Conservation (phyloP, 2,797 vertebrate species). For the Mycteria americana region DNA sequence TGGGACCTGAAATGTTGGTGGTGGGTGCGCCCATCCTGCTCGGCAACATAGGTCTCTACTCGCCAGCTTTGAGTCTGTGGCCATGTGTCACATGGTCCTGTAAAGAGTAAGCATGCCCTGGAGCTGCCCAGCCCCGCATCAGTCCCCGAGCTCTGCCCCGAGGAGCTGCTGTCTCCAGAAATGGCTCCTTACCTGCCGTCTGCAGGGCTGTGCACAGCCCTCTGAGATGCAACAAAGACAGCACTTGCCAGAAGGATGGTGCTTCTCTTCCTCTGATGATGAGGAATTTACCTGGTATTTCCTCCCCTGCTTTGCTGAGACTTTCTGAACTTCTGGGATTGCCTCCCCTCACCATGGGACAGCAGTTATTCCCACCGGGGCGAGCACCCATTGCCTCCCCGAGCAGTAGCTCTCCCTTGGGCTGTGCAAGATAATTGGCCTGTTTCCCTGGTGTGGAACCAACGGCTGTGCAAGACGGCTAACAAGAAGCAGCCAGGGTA, state of each 20-base stretch:
- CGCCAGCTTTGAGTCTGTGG: neutral
- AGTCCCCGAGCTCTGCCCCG: neutral
- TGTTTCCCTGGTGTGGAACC: neutral
- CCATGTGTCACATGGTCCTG: neutral
- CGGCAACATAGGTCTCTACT: neutral
- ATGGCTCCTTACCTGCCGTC: neutral
- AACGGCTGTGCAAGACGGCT: neutral
- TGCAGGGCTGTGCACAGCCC: neutral
- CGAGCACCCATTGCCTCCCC: neutral
- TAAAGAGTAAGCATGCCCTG: neutral
- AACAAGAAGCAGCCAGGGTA: neutral
- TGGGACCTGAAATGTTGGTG: neutral
- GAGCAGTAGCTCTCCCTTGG: neutral
- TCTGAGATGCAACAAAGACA: neutral
- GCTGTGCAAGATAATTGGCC: neutral
- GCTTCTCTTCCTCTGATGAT: neutral
- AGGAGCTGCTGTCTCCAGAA: neutral
- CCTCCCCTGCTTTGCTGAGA: neutral
- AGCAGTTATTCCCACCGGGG: neutral
- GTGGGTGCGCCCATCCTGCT: neutral
- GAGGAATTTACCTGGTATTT: neutral
- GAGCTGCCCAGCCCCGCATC: accelerated
- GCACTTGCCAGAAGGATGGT: neutral
- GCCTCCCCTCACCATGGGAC: neutral
- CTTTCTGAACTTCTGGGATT: neutral